Base-by-base conservation (phyloP, 1,140 invertebrate species). In the Trachelipus rathkii region DNA sequence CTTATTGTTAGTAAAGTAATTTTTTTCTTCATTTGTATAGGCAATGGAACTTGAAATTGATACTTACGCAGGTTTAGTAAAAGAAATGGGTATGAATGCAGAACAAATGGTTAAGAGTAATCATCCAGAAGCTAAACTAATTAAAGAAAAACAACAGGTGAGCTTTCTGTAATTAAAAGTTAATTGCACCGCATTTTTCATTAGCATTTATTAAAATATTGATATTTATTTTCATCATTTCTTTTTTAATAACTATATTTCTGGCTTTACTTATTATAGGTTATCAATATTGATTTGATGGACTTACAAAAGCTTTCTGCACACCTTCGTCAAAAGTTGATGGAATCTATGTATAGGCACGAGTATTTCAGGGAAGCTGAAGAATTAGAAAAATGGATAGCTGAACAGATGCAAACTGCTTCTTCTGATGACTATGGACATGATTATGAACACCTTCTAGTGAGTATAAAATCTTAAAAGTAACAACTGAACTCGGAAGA, bases 361-460 rank as follows among this genome's bases (percentile, higher is more conserved):
- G 95, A 97, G 83, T 99, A 97, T 84, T 91, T 97, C 83, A 86
- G 92, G 0, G 97, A 99, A 85, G 81, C 82, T 0, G 89, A 91
- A 73, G 95, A 98, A 83, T 88, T 98, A 73, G 94, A 97, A 83
- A 89, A 91, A 81, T 99, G 96, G 95, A 97, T 99, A 45, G 90
- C 91, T 78, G 95, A 98, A 83, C 95, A 98, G 84, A 90, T 95
- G 85, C 91, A 93, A 80, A 90, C 91, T 0, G 96, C 95, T 9
- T 91, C 91, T 4, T 95, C 92, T 46, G 96, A 99, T 84, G 97
- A 99, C 84, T 98, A 96, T 85, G 96, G 96, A 8, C 93, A 95
- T 84, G 96, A 99, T 87, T 98, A 95, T 84, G 97, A 99, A 84
- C 96, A 99, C 87, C 85, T 98, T 43, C 85, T 95, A 85, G 91